Percentiles rank a stretch among this genome's conserved stretches.
These are phyloP conservation scores for Eutolmus rufibarbis DNA, from an alignment of 2,888 invertebrate genomes.

Conservation along the genomic window DNA sequence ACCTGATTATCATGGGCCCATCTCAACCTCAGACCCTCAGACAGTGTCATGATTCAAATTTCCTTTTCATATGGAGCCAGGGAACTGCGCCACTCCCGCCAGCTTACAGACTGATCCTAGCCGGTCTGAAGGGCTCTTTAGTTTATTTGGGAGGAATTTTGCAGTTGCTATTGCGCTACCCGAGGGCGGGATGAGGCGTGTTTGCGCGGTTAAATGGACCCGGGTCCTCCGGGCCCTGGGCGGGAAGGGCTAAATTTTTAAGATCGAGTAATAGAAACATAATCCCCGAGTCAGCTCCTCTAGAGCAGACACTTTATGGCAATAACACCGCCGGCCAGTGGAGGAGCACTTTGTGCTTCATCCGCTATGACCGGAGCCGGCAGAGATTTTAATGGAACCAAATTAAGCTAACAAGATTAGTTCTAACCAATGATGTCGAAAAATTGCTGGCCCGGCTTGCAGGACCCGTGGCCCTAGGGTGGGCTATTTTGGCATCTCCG, in stretches of 20 bases:
- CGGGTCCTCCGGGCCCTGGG: background rate
- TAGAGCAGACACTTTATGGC: conserved; percentile 6
- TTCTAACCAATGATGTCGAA: conserved; percentile 17
- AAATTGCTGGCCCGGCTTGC: background rate
- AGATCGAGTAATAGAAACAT: conserved; percentile 25
- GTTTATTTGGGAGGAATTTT: conserved; percentile 17
- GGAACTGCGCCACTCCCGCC: background rate
- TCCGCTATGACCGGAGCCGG: background rate
- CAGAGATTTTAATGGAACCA: conserved; percentile 23
- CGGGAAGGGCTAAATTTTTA: background rate
- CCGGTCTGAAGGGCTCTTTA: conserved; percentile 1
- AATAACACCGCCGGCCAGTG: background rate
- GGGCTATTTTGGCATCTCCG: background rate
- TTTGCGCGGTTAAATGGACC: background rate
- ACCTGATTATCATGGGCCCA: conserved; percentile 6
- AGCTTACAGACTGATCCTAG: background rate
- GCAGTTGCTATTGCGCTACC: background rate
- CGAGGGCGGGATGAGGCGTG: background rate
- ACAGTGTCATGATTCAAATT: conserved; percentile 25
- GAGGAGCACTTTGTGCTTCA: background rate
- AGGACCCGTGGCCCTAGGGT: background rate
- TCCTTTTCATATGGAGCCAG: background rate
- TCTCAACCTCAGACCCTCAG: background rate
- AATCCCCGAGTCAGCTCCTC: conserved; percentile 10
- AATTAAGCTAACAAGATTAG: conserved; percentile 29